Conservation (phyloP, 37 sponge, comb jelly and placozoan genomes). For the Halichondria panicea region DNA sequence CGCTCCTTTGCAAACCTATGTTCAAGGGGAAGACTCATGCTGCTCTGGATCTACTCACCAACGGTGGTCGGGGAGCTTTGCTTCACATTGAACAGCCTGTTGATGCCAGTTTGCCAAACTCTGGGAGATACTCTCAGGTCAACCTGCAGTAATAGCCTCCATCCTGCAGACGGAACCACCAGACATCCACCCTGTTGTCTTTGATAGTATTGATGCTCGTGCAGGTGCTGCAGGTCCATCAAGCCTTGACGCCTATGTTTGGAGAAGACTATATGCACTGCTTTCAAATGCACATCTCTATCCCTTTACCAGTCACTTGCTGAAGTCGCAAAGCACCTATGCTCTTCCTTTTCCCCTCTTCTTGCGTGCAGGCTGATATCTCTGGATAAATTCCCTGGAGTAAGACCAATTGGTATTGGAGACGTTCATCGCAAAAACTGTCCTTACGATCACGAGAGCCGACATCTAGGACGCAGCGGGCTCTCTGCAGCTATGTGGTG, state of each 20-base stretch:
- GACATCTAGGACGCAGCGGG: constrained; percentile 39
- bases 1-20: background rate
- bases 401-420: constrained; percentile 19
- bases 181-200: constrained; percentile 14
- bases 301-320: constrained; percentile 55
- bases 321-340: constrained; percentile 30
- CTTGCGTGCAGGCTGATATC: constrained; percentile 10
- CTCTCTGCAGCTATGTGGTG: constrained; percentile 22
- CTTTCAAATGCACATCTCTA: constrained; percentile 28
- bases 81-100: too few species aligned
- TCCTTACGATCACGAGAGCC: constrained; percentile 13
- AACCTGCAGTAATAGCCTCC: background rate
- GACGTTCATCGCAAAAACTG: constrained; percentile 40
- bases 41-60: constrained; percentile 4
- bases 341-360: constrained; percentile 1
- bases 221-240: constrained; percentile 59
- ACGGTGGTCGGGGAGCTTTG: too few species aligned
- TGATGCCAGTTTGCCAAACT: too few species aligned
- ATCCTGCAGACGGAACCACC: background rate
- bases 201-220: constrained; percentile 17
- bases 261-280: constrained; percentile 42
- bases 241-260: constrained; percentile 32
- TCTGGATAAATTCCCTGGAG: constrained; percentile 18
- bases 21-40: constrained; percentile 12
- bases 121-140: constrained; percentile 14